phyloP scores from a whole-genome alignment of 2,113 vertebrate genomes.

The Tiliqua scincoides region DNA sequence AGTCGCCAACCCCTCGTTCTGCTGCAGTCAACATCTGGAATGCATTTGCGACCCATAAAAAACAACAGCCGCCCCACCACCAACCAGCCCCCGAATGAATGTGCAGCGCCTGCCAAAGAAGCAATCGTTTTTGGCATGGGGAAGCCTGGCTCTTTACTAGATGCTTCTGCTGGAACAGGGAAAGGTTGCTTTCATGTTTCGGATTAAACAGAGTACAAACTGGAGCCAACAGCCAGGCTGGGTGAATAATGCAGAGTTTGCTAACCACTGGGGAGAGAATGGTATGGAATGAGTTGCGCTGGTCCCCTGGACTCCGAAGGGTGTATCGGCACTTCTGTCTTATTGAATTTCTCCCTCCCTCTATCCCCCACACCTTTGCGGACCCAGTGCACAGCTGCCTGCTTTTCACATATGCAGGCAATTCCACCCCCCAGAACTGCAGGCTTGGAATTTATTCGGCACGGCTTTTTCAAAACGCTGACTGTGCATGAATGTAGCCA shows the following conservation, averaged over 20 bases:
- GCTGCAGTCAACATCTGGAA: conserved; percentile 75
- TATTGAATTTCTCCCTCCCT: background rate
- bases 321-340: too few relatives aligned
- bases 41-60: conserved; percentile 73
- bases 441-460: background rate
- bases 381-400: too few relatives aligned
- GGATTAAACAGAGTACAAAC: conserved; percentile 68
- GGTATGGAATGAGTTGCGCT: conserved; percentile 48
- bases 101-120: conserved; percentile 69
- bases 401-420: background rate
- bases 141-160: conserved; percentile 66
- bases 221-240: conserved; percentile 49
- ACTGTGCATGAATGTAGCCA: background rate
- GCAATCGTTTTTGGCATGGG: conserved; percentile 66
- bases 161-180: conserved; percentile 69
- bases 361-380: too few relatives aligned
- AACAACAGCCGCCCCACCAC: background rate
- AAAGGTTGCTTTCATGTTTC: conserved; percentile 67
- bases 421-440: background rate
- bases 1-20: conserved; percentile 66
- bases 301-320: background rate
- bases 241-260: conserved; percentile 55
- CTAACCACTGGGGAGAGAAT: conserved; percentile 55
- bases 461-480: too few relatives aligned
- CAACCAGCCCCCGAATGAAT: conserved; percentile 65